A percentile compares a stretch with the other conserved stretches of the same genome.
phyloP scores from a whole-genome alignment of 2,888 invertebrate genomes.

The Zootermopsis nevadensis region DNA sequence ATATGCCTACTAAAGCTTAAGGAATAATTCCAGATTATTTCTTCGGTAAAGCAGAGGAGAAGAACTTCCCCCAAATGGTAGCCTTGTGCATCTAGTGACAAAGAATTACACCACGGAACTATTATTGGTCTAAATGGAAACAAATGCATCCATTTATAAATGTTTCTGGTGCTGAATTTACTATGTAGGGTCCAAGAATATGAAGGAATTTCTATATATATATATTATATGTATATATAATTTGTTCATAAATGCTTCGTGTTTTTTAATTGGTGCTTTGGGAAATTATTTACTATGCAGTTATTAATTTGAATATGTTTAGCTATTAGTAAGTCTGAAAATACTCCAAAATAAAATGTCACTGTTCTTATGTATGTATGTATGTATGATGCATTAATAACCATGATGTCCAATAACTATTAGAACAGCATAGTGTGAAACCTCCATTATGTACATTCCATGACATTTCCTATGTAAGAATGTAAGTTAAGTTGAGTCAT shows the following conservation, averaged over 20 bases:
- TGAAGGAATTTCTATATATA: slow-evolving; percentile 30
- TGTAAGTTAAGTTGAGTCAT: not conserved
- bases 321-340: not conserved
- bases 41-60: slow-evolving; percentile 86
- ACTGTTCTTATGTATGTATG: too few species aligned
- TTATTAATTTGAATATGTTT: not conserved
- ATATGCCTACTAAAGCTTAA: too few species aligned
- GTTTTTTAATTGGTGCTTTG: slow-evolving; percentile 21
- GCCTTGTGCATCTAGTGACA: slow-evolving; percentile 90
- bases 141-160: not conserved
- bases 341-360: not conserved
- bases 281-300: slow-evolving; percentile 2
- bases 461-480: not conserved
- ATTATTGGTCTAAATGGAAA: slow-evolving; percentile 62
- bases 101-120: slow-evolving; percentile 82
- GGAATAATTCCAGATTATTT: slow-evolving; percentile 69
- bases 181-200: slow-evolving; percentile 29
- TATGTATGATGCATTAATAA: not conserved
- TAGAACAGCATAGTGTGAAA: not conserved
- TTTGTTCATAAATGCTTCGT: slow-evolving; percentile 27
- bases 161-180: slow-evolving; percentile 11
- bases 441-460: slow-evolving; percentile 1
- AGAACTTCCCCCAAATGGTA: slow-evolving; percentile 85
- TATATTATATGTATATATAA: slow-evolving; percentile 35
- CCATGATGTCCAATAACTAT: not conserved